Percentiles rank a stretch among this genome's conserved stretches.
Conservation (phyloP, 2,113 vertebrate genomes). For the Felis catus region F.catus_Fca126_mat1.0 CM031415.1:98395501-98396000, state of each 20-base stretch:
- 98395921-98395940: background rate
- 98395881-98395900: background rate
- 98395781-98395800: background rate
- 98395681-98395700: background rate
- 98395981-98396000: background rate
- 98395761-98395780: background rate
- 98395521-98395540: background rate
- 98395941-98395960: background rate
- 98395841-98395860: background rate
- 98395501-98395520: background rate
- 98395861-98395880: background rate
- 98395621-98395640: background rate
- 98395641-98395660: background rate
- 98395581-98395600: background rate
- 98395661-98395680: background rate
- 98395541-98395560: background rate
- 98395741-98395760: background rate
- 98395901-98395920: background rate
- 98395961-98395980: background rate
- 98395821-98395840: background rate
- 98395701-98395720: background rate
- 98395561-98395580: background rate
- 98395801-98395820: background rate
- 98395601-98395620: background rate
- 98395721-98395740: background rate